Percentiles rank a stretch among this genome's conserved stretches.
These are phyloP conservation scores for Falco concolor DNA, from an alignment of 2,797 vertebrate genomes.

Conservation along the genomic window DNA sequence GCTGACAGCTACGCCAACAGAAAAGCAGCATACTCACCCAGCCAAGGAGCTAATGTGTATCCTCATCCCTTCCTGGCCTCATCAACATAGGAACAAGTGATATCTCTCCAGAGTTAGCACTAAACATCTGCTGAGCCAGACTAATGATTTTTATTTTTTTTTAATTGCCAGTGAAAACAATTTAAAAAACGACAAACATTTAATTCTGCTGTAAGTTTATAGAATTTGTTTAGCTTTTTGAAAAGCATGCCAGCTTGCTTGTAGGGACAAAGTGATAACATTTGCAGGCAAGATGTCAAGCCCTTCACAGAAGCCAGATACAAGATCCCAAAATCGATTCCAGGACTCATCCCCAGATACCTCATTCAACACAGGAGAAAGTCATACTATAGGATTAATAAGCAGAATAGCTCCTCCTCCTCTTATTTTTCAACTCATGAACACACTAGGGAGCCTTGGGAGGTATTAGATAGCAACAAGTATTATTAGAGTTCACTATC, in stretches of 20 bases:
- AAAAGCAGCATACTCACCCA: not conserved
- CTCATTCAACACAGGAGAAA: not conserved
- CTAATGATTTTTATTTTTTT: not conserved
- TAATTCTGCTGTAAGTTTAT: not conserved
- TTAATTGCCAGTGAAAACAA: not conserved
- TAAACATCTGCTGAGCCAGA: conserved; percentile 8
- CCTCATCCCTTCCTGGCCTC: not conserved
- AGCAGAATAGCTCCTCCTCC: not conserved
- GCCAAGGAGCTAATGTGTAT: not conserved
- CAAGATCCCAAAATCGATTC: not conserved
- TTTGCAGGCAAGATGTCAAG: not conserved
- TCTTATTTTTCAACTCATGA: not conserved
- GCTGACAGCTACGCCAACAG: accelerated
- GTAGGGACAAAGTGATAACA: not conserved
- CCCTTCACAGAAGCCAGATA: not conserved
- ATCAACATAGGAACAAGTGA: not conserved
- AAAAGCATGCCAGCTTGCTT: not conserved
- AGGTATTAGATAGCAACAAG: not conserved
- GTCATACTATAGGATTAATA: not conserved
- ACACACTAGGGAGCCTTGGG: not conserved
- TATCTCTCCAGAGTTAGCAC: not conserved
- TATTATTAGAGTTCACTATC: not conserved
- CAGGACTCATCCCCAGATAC: not conserved
- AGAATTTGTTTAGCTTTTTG: not conserved
- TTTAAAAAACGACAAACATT: not conserved